These are phyloP conservation scores for Drosophila kurseongensis DNA, from an alignment of 1,140 invertebrate genomes.

Conservation along the genomic window DNA sequence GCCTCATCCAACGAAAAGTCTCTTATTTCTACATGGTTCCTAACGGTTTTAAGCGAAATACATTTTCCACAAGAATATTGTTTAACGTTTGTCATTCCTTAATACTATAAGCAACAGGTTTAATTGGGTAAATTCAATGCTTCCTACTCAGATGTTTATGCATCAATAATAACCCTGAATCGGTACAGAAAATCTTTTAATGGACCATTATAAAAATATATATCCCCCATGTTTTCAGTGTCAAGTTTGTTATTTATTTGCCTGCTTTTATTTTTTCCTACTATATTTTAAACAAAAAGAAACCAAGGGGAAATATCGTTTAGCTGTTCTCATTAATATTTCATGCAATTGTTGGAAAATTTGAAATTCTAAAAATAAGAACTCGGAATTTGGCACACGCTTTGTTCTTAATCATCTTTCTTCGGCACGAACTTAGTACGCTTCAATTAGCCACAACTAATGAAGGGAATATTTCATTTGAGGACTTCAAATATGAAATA, in stretches of 20 bases:
- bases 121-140: constrained; percentile 32
- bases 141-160: constrained; percentile 42
- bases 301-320: constrained; percentile 5
- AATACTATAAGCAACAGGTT: constrained; percentile 8
- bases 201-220: constrained; percentile 52
- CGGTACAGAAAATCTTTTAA: constrained; percentile 58
- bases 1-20: too few relatives aligned
- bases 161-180: constrained; percentile 52
- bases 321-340: constrained; percentile 15
- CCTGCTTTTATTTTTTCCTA: constrained; percentile 51
- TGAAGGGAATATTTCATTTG: constrained; percentile 41
- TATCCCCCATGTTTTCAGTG: constrained; percentile 62
- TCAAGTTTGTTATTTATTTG: constrained; percentile 72
- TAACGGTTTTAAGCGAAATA: not conserved
- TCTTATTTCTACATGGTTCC: too few relatives aligned
- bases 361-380: constrained; percentile 21
- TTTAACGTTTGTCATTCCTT: not conserved
- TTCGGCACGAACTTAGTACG: not conserved
- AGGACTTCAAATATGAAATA: not conserved
- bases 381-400: constrained; percentile 26
- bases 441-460: constrained; percentile 58
- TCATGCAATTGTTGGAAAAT: constrained; percentile 28
- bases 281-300: constrained; percentile 7
- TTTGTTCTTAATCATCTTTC: constrained; percentile 6
- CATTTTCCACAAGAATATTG: not conserved